phyloP scores from a whole-genome alignment of 1,140 invertebrate species.

The Pseudomyrmex sp. region DNA sequence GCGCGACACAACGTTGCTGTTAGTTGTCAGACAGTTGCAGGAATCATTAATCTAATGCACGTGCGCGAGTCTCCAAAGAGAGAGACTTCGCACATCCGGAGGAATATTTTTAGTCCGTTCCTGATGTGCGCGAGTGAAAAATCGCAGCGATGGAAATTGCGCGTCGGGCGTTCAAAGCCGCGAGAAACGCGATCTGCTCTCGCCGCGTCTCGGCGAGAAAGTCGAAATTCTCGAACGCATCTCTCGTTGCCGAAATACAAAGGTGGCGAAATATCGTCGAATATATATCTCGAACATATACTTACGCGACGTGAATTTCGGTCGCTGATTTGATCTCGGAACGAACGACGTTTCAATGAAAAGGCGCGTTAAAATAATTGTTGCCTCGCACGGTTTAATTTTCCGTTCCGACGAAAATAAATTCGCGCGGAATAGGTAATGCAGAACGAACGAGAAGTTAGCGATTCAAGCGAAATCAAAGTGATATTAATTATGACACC shows the following conservation, averaged over 20 bases:
- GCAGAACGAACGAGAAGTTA: neutral
- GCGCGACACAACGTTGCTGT: constrained; percentile 20
- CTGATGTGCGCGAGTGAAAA: neutral
- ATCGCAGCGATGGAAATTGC: constrained; percentile 3
- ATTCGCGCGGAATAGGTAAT: neutral
- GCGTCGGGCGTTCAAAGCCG: neutral
- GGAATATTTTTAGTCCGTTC: constrained; percentile 8
- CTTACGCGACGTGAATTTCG: neutral
- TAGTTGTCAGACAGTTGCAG: constrained; percentile 34
- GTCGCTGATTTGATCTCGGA: neutral
- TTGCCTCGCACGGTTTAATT: neutral
- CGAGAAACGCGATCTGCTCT: neutral
- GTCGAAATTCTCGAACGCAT: neutral
- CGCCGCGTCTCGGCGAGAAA: neutral
- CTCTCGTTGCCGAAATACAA: neutral
- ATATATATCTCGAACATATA: neutral
- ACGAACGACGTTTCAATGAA: neutral
- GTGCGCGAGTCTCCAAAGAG: neutral
- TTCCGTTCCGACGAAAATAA: neutral
- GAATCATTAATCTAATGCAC: constrained; percentile 39
- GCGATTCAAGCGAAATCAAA: neutral
- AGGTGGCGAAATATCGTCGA: neutral
- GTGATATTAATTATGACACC: neutral
- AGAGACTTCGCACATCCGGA: neutral
- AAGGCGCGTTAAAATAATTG: constrained; percentile 6